A percentile compares a stretch with the other conserved stretches of the same genome.
phyloP scores from a whole-genome alignment of 92 coral and sea anemone species.

The Paramuricea clavata region DNA sequence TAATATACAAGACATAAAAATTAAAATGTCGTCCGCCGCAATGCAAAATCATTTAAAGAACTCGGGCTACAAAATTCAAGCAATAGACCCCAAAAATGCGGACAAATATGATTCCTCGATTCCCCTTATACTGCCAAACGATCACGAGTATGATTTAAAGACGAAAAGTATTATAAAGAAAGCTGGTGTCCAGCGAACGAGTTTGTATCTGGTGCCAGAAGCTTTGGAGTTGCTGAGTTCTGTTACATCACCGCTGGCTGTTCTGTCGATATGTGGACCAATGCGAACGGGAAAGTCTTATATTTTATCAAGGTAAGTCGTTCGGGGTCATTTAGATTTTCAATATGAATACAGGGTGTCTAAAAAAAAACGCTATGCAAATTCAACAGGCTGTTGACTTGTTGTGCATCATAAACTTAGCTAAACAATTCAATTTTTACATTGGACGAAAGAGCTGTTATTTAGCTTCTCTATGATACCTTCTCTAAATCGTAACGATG shows the following conservation, averaged over 20 bases:
- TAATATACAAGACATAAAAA: no score
- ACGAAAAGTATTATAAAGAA: constrained; percentile 3
- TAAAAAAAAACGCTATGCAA: no score
- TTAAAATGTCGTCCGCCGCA: neutral
- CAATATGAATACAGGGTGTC: no score
- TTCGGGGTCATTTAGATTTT: no score
- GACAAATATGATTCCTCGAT: constrained; percentile 23
- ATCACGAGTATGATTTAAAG: constrained; percentile 30
- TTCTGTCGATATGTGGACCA: constrained; percentile 47
- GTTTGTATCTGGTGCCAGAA: constrained; percentile 39
- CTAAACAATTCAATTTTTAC: no score
- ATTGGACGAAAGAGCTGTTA: no score
- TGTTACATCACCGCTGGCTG: constrained; percentile 22
- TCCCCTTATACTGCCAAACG: constrained; percentile 40
- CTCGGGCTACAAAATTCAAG: constrained; percentile 13
- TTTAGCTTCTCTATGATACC: no score
- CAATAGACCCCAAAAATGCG: neutral
- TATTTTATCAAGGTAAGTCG: constrained; percentile 36
- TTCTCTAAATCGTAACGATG: no score
- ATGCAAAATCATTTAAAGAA: constrained; percentile 15
- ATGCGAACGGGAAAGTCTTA: constrained; percentile 47
- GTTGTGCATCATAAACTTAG: no score
- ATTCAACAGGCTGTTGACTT: no score
- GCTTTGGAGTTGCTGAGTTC: constrained; percentile 35
- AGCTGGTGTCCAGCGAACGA: constrained; percentile 23